phyloP scores from a whole-genome alignment of 92 coral and sea anemone genomes.

The Desmophyllum pertusum region DNA sequence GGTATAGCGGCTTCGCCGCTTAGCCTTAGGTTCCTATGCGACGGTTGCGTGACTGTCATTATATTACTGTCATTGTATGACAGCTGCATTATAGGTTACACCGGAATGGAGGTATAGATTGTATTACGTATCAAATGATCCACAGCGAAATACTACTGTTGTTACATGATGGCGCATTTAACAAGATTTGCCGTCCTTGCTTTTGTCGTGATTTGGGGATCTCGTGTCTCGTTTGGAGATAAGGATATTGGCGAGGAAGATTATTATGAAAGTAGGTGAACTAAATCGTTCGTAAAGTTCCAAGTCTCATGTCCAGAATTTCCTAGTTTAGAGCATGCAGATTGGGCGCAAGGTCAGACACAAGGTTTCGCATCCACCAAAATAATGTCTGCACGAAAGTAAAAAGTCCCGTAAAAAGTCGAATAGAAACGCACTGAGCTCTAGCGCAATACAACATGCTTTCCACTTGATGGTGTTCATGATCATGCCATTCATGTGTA shows the following conservation, averaged over 20 bases:
- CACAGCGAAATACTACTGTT: background rate
- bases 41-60: no score
- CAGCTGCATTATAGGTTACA: background rate
- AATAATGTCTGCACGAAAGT: no score
- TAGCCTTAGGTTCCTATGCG: no score
- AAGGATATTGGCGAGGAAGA: background rate
- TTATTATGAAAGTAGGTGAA: slow-evolving; percentile 32
- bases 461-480: no score
- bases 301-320: background rate
- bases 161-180: background rate
- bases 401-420: no score
- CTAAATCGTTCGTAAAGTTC: background rate
- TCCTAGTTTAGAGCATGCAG: background rate
- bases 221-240: slow-evolving; percentile 2
- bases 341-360: slow-evolving; percentile 1
- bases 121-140: background rate
- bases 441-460: no score
- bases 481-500: no score
- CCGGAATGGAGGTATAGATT: background rate
- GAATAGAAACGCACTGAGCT: no score
- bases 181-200: background rate
- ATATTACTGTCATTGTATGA: no score
- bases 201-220: background rate
- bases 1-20: no score
- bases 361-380: no score